Base-by-base conservation (phyloP, 2,797 vertebrate species). In the Peromyscus aztecus region DNA sequence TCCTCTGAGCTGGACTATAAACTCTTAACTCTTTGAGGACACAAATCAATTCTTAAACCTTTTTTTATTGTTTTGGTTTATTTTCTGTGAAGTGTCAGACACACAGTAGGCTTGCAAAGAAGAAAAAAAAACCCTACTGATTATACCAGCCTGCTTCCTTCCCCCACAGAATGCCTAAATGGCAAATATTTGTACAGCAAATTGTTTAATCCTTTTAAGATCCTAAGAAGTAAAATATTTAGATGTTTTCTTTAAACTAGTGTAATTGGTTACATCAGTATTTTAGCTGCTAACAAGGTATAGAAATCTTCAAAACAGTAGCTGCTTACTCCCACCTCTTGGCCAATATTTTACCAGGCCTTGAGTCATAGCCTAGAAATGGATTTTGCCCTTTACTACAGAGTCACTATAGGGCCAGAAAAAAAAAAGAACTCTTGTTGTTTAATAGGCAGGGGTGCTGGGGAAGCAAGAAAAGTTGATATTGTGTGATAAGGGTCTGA, bases 331-430 rank as follows among this genome's bases (percentile, higher is more conserved):
- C 75, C 94, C 67, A 90, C 84, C 83, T 97, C 93, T 98, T 97
- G 46, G 98, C 94, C 77, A 97, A 89, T 96, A 97, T 98, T 88
- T 97, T 98, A 95, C 98, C 96, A 98, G 95, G 76, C 46, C 84
- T 92, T 98, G 98, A 98, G 94, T 98, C 98, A 98, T 87, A 97
- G 91, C 89, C 98, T 97, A 94, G 97, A 97, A 97, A 97, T 98
- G 95, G 97, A 93, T 98, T 98, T 88, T 98, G 93, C 88, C 97
- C 96, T 97, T 97, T 98, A 84, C 97, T 97, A 96, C 88, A 96
- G 96, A 98, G 94, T 98, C 97, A 98, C 98, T 97, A 97, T 67
- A 98, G 49, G 92, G 76, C 91, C 84, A 94, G 21, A 19, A 65
- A 37, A 73, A 24, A 92, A 97, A 98, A 97, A 97, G 83, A 1